Conservation (phyloP, 2,888 invertebrate species). For the Plebejus argus region DNA sequence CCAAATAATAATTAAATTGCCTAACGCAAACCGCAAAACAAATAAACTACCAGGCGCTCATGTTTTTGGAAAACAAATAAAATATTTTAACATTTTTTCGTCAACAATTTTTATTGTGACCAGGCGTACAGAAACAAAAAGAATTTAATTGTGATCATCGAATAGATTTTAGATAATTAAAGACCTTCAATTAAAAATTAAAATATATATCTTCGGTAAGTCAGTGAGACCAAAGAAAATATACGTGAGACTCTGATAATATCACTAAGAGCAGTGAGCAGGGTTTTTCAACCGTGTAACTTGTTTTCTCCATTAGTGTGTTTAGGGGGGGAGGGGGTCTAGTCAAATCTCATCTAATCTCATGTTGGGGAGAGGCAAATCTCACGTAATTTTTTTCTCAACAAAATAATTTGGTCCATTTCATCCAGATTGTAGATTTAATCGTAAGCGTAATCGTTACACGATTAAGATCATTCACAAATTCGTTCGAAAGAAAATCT, state of each 20-base stretch:
- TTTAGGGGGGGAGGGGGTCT: too few species aligned
- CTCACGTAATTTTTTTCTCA: too few species aligned
- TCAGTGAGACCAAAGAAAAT: too few species aligned
- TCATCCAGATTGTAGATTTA: too few species aligned
- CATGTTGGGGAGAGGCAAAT: too few species aligned
- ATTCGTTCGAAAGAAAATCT: too few species aligned
- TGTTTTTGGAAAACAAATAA: slow-evolving; percentile 12
- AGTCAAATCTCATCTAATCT: too few species aligned
- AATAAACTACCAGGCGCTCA: slow-evolving; percentile 24
- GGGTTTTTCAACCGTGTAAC: background rate
- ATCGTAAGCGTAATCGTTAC: too few species aligned
- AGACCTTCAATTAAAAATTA: background rate
- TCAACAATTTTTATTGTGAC: slow-evolving; percentile 26
- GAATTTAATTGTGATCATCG: background rate
- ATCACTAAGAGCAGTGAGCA: too few species aligned
- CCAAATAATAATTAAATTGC: background rate
- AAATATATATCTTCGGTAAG: background rate
- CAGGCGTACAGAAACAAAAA: slow-evolving; percentile 4
- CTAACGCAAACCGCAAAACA: background rate
- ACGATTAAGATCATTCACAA: too few species aligned
- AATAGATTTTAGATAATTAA: background rate
- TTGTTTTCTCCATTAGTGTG: too few species aligned
- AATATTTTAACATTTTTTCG: slow-evolving; percentile 26
- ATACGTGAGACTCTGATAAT: background rate
- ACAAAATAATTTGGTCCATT: too few species aligned